Evolutionary conservation across 30 jellyfish, hydroid and myxozoan species (phyloP).

Genomic region (Cassiopea xamachana): DNA sequence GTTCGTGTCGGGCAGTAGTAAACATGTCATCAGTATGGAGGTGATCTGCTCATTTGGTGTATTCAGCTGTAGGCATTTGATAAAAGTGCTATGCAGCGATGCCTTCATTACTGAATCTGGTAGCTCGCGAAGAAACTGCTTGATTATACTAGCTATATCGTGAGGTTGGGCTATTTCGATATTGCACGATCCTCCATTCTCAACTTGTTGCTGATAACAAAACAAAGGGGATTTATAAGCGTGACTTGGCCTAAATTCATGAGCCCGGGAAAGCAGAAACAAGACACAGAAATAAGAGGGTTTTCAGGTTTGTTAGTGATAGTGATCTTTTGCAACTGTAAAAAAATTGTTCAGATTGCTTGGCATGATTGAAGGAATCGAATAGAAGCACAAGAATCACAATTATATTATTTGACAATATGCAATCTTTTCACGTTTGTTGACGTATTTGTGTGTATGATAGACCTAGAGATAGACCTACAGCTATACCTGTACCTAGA

Average conservation of each 20-base stretch:
- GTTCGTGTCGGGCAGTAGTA: constrained; percentile 92
- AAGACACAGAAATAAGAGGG: background rate
- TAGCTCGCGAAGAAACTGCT: constrained; percentile 92
- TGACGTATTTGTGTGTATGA: no score
- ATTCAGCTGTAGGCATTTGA: constrained; percentile 79
- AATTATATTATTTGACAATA: no score
- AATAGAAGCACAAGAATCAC: no score
- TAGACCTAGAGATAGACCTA: no score
- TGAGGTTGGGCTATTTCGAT: constrained; percentile 94
- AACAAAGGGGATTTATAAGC: background rate
- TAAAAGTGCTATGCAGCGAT: constrained; percentile 70
- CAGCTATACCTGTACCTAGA: no score
- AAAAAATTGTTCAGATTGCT: no score
- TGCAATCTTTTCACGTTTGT: no score
- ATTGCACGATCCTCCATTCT: constrained; percentile 84
- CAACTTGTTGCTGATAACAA: constrained; percentile 65
- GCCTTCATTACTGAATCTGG: constrained; percentile 92
- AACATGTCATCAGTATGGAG: constrained; percentile 85
- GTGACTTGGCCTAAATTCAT: background rate
- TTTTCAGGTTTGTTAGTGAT: background rate
- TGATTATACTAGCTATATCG: constrained; percentile 91
- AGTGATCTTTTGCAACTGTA: no score
- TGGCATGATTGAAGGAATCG: no score
- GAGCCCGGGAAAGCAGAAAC: background rate
- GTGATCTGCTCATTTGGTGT: constrained; percentile 76